phyloP scores from a whole-genome alignment of 2,888 invertebrate genomes.

The Xestia ashworthii region DNA sequence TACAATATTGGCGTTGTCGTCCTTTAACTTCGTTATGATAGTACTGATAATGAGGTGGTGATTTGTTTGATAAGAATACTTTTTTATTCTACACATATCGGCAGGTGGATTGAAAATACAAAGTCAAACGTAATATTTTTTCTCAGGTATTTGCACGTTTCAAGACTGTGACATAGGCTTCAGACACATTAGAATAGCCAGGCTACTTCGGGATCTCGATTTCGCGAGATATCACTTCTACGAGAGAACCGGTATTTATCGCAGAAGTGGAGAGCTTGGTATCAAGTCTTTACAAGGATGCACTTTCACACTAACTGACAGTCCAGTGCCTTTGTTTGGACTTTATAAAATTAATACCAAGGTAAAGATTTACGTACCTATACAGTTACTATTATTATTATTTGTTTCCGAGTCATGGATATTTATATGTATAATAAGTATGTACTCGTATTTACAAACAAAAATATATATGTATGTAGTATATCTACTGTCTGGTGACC shows the following conservation, averaged over 20 bases:
- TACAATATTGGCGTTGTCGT: too few species aligned
- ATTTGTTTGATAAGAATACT: background rate
- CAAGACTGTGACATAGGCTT: slow-evolving; percentile 82
- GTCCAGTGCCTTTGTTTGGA: slow-evolving; percentile 78
- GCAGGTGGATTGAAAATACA: background rate
- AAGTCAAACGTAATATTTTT: background rate
- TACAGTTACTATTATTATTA: background rate
- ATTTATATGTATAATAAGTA: too few species aligned
- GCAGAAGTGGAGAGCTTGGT: slow-evolving; percentile 71
- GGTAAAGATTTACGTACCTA: slow-evolving; percentile 70
- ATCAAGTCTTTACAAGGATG: slow-evolving; percentile 84
- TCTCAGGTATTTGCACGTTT: slow-evolving; percentile 82
- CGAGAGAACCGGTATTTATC: slow-evolving; percentile 81
- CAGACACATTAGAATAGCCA: slow-evolving; percentile 76
- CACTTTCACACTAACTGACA: slow-evolving; percentile 74
- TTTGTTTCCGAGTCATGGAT: too few species aligned
- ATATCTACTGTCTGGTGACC: too few species aligned
- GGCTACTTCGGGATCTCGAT: slow-evolving; percentile 83
- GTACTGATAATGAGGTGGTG: background rate
- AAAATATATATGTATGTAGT: too few species aligned
- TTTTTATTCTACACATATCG: background rate
- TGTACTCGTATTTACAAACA: too few species aligned
- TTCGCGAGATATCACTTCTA: slow-evolving; percentile 86
- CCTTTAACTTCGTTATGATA: too few species aligned
- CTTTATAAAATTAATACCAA: slow-evolving; percentile 84